These are phyloP conservation scores for Ciconia stormi DNA, from an alignment of 2,113 vertebrate species.

Conservation along the genomic window DNA sequence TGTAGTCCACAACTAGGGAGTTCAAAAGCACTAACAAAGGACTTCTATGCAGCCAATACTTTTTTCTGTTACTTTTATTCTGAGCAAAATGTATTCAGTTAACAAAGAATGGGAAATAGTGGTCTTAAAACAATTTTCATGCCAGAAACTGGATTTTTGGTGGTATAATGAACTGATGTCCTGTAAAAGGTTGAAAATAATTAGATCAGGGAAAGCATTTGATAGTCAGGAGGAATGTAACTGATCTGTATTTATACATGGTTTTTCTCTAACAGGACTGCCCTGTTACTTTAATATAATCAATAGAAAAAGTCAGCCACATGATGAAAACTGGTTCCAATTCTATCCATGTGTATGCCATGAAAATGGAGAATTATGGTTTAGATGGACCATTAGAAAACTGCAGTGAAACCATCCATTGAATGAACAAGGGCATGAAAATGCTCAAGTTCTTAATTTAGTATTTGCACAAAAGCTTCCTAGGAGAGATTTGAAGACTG, in stretches of 20 bases:
- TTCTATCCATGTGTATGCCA: background rate
- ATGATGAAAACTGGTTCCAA: slow-evolving; percentile 28
- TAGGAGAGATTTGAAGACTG: background rate
- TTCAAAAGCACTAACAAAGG: slow-evolving; percentile 83
- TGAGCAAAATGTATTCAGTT: slow-evolving; percentile 78
- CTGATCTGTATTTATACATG: slow-evolving; percentile 63
- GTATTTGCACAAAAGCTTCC: slow-evolving; percentile 1
- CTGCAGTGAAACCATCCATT: background rate
- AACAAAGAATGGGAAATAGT: slow-evolving; percentile 78
- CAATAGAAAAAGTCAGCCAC: slow-evolving; percentile 12
- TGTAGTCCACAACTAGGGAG: slow-evolving; percentile 80
- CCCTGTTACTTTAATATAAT: slow-evolving; percentile 57
- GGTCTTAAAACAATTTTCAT: slow-evolving; percentile 81
- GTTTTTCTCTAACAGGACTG: slow-evolving; percentile 49
- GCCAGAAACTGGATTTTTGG: slow-evolving; percentile 73
- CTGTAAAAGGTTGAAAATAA: slow-evolving; percentile 73
- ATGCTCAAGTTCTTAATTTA: slow-evolving; percentile 4
- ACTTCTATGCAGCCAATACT: slow-evolving; percentile 75
- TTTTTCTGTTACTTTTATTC: slow-evolving; percentile 81
- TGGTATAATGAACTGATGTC: slow-evolving; percentile 78
- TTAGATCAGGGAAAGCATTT: slow-evolving; percentile 70
- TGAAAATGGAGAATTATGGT: background rate
- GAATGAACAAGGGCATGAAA: background rate
- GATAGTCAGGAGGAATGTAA: slow-evolving; percentile 63
- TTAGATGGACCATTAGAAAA: background rate